Percentiles rank a stretch among this genome's conserved stretches.
Conservation (phyloP, 2,888 invertebrate genomes). For the Lithophane socia region DNA sequence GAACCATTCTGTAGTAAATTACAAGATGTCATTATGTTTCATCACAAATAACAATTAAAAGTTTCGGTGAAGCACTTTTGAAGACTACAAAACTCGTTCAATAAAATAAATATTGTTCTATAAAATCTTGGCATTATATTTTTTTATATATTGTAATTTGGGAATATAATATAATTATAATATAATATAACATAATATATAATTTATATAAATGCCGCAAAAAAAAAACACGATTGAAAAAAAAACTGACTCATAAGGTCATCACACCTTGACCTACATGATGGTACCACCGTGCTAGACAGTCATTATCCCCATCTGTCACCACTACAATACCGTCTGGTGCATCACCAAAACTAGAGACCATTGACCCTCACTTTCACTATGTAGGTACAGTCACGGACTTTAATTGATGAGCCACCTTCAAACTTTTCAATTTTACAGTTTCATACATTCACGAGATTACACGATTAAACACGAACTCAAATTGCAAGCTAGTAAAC, state of each 20-base stretch:
- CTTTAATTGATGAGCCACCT: too few relatives aligned
- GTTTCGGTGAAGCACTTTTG: not conserved
- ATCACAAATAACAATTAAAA: not conserved
- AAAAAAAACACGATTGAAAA: not conserved
- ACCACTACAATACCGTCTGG: slow-evolving; percentile 55
- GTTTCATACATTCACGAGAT: too few relatives aligned
- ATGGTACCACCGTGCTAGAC: slow-evolving; percentile 27
- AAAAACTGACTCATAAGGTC: slow-evolving; percentile 16
- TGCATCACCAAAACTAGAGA: slow-evolving; percentile 40
- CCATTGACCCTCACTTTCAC: slow-evolving; percentile 59
- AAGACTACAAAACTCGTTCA: not conserved
- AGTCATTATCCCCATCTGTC: slow-evolving; percentile 37
- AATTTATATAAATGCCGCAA: too few relatives aligned
- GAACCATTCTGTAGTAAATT: too few relatives aligned
- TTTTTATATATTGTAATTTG: not conserved
- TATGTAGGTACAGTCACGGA: slow-evolving; percentile 22
- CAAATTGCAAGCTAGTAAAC: too few relatives aligned
- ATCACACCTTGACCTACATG: slow-evolving; percentile 48
- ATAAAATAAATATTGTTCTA: not conserved
- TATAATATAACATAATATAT: too few relatives aligned
- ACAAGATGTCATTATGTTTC: too few relatives aligned
- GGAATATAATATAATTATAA: too few relatives aligned
- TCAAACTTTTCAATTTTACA: too few relatives aligned
- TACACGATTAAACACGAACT: too few relatives aligned
- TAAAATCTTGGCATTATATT: not conserved